Evolutionary conservation across 2,888 invertebrate species (phyloP).

Genomic region (Scrobipalpa atriplicella): DNA sequence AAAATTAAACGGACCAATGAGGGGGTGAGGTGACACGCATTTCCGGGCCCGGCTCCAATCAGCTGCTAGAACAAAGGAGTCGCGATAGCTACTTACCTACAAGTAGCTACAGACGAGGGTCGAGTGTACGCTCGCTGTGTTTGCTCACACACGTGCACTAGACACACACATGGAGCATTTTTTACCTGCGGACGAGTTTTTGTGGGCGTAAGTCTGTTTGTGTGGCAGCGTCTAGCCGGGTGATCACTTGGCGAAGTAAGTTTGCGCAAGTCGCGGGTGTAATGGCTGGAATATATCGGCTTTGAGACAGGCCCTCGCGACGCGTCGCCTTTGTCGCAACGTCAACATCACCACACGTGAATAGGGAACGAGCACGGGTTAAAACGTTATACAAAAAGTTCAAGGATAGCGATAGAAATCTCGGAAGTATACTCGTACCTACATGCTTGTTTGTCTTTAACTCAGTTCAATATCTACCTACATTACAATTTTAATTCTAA

Average conservation of each 20-base stretch:
- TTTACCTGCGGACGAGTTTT: slow-evolving; percentile 71
- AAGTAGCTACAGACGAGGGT: slow-evolving; percentile 74
- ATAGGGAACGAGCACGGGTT: slow-evolving; percentile 44
- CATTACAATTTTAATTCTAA: background rate
- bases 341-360: slow-evolving; percentile 54
- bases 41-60: slow-evolving; percentile 83
- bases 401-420: slow-evolving; percentile 17
- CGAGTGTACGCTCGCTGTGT: slow-evolving; percentile 61
- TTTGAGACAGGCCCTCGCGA: slow-evolving; percentile 53
- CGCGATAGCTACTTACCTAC: slow-evolving; percentile 80
- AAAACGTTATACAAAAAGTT: slow-evolving; percentile 36
- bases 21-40: slow-evolving; percentile 83
- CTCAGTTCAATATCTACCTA: background rate
- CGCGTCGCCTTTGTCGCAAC: slow-evolving; percentile 54
- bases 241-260: slow-evolving; percentile 63
- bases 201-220: slow-evolving; percentile 67
- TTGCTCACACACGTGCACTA: slow-evolving; percentile 63
- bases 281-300: slow-evolving; percentile 67
- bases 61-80: slow-evolving; percentile 83
- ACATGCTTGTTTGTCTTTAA: background rate
- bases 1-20: slow-evolving; percentile 83
- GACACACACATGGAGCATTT: slow-evolving; percentile 62
- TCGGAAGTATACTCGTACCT: background rate
- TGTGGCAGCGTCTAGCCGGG: slow-evolving; percentile 69
- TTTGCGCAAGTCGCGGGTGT: slow-evolving; percentile 65